Conservation (phyloP, 2,113 vertebrate genomes). For the Melanostigma gelatinosum region DNA sequence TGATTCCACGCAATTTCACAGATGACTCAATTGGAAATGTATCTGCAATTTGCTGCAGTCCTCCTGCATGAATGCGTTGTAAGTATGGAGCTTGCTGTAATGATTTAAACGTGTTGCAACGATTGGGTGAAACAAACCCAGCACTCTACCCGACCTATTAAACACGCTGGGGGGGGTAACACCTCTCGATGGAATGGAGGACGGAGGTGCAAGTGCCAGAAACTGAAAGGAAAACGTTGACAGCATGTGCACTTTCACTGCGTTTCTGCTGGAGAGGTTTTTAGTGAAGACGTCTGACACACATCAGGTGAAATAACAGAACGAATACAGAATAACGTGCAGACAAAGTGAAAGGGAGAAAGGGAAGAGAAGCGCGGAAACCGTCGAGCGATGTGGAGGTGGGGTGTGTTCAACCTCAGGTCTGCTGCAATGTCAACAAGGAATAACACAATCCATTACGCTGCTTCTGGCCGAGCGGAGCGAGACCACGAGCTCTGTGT, state of each 20-base stretch:
- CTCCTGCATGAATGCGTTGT: not conserved
- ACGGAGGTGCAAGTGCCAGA: not conserved
- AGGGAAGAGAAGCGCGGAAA: not conserved
- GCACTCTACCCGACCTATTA: not conserved
- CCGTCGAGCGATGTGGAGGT: conserved; percentile 5
- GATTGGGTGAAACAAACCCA: not conserved
- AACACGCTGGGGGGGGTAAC: not conserved
- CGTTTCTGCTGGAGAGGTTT: conserved; percentile 6
- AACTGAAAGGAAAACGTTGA: not conserved
- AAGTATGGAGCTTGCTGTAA: not conserved
- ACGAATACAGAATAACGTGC: conserved; percentile 8
- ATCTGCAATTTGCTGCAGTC: not conserved
- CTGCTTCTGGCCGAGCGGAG: conserved; percentile 66
- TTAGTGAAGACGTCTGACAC: conserved; percentile 32
- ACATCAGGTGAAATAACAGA: conserved; percentile 4
- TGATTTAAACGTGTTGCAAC: not conserved
- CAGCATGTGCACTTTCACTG: not conserved
- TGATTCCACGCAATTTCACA: not conserved
- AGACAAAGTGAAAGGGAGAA: conserved; percentile 5
- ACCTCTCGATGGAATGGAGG: not conserved
- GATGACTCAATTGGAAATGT: not conserved
- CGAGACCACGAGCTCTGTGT: conserved; percentile 66
- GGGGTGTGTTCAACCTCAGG: conserved; percentile 45
- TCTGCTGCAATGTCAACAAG: conserved; percentile 66
- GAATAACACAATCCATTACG: conserved; percentile 79